These are phyloP conservation scores for Heliconius erato DNA, from an alignment of 2,888 invertebrate species.

Conservation along the genomic window DNA sequence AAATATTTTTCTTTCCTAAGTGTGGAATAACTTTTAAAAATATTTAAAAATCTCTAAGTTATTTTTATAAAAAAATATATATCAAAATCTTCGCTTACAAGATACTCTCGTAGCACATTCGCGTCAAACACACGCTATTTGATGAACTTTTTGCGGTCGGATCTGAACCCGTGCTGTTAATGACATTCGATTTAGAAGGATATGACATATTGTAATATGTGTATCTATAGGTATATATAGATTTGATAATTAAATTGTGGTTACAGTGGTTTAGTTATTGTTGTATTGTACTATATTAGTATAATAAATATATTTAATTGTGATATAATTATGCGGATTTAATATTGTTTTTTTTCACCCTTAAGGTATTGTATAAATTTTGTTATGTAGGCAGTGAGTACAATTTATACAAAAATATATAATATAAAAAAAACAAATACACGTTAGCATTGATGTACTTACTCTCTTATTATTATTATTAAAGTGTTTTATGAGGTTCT, in stretches of 20 bases:
- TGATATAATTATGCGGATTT: too few relatives aligned
- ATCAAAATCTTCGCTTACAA: background rate
- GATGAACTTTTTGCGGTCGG: conserved; percentile 50
- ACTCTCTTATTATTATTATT: too few relatives aligned
- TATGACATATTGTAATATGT: conserved; percentile 7
- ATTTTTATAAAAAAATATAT: background rate
- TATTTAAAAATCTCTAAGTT: too few relatives aligned
- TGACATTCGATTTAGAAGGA: conserved; percentile 8
- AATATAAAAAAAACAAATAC: too few relatives aligned
- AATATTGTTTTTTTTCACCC: too few relatives aligned
- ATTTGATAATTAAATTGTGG: conserved; percentile 3
- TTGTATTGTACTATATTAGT: background rate
- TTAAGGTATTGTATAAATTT: too few relatives aligned
- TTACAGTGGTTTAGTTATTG: background rate
- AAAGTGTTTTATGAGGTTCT: too few relatives aligned
- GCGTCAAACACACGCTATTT: conserved; percentile 53
- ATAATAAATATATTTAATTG: background rate
- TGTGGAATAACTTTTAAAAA: too few relatives aligned
- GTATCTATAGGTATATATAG: background rate
- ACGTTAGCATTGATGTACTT: too few relatives aligned
- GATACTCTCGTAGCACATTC: background rate
- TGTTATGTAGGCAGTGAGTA: too few relatives aligned
- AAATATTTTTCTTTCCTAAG: too few relatives aligned
- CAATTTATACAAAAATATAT: too few relatives aligned
- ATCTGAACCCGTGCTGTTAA: conserved; percentile 5